Evolutionary conservation across 2,113 vertebrate species (phyloP).

Genomic region (Arizona elegans): DNA sequence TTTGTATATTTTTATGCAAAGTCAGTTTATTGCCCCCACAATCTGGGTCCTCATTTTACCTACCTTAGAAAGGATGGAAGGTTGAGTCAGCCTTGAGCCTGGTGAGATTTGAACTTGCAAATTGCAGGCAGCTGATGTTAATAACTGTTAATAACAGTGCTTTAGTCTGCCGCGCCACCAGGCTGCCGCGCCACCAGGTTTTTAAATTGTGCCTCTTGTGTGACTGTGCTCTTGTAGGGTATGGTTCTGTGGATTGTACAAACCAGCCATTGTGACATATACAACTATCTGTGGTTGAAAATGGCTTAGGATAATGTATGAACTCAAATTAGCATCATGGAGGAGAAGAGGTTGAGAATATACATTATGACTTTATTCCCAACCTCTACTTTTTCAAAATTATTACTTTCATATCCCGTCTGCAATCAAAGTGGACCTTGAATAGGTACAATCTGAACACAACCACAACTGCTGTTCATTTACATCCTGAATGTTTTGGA

Average conservation of each 20-base stretch:
- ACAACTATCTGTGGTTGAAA: background rate
- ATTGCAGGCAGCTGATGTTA: no score
- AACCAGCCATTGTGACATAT: background rate
- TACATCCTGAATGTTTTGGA: background rate
- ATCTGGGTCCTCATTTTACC: no score
- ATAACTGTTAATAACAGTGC: no score
- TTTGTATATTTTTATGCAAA: no score
- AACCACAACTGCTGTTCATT: background rate
- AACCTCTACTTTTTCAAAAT: background rate
- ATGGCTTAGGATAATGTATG: background rate
- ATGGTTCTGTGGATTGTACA: background rate
- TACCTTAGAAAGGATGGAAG: no score
- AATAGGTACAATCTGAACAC: background rate
- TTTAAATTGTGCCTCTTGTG: background rate
- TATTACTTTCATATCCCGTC: background rate
- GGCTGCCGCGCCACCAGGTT: background rate
- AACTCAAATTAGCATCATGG: background rate
- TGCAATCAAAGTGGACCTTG: no score
- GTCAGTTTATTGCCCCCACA: no score
- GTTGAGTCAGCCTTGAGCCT: no score
- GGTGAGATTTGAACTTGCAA: no score
- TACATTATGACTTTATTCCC: background rate
- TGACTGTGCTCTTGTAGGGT: background rate
- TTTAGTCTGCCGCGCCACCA: no score
- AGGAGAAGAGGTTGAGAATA: background rate